Evolutionary conservation across 2,888 invertebrate genomes (phyloP), one percentile per base, ranked within the genome.

Genomic region (Epinotia bilunana): DNA sequence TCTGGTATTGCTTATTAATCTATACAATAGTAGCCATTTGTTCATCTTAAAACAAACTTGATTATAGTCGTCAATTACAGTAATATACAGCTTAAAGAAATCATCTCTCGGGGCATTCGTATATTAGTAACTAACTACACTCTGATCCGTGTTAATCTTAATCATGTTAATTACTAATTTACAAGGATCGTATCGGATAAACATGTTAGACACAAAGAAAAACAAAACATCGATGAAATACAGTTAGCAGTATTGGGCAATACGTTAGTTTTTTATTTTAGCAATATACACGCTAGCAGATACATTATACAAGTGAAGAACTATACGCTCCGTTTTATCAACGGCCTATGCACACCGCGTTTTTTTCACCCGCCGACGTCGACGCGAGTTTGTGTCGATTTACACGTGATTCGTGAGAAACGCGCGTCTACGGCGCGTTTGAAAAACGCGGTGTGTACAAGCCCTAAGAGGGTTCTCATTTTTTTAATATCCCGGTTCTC

Each of bases 231-330:
- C 2, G n/a, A 16, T 49, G 23, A 16, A 28, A 46, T 20, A 53
- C 28, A 43, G 13, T 65, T 58, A 58, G 58, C 69, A 69, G n/a
- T 28, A 28, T 16, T 69, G 2, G 65, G n/a, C 28, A 53, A 46
- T n/a, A 23, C 58, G 68, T 69, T 69, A 58, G 58, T 69, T 43
- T 67, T 83, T 87, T 90, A 90, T 67, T 83, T 87, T 90, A 90
- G 91, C 91, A 91, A 91, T 91, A 88, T 88, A 91, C 90, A 91
- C 90, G 90, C 90, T 90, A 91, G 88, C 89, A 78, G 82, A 73
- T 20, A 60, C 18, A 60, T 13, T 23, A 18, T 13, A 39, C 20
- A 67, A 20, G 13, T 33, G 18, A 33, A 11, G 1, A 6, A 18
- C 28, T 12, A 18, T 16, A 49, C 16, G 49, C 16, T 16, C 49